Conservation (phyloP, 2,888 invertebrate species). For the Ophion slaviceki region DNA sequence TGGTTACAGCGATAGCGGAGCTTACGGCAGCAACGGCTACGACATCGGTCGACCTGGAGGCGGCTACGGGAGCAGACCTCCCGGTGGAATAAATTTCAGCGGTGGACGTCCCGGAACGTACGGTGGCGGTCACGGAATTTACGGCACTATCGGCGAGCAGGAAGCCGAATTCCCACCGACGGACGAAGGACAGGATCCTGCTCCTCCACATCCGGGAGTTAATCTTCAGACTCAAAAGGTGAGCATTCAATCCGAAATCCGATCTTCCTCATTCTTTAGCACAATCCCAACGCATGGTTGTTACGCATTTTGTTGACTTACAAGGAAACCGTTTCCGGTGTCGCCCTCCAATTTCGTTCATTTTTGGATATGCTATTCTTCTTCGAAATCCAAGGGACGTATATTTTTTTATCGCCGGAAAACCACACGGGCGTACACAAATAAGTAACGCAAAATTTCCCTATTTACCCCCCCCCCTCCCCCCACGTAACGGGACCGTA, state of each 20-base stretch:
- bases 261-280: neutral
- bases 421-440: no score
- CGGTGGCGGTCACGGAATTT: conserved; percentile 65
- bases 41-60: conserved; percentile 66
- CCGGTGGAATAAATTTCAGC: conserved; percentile 32
- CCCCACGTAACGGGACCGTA: no score
- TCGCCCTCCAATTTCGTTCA: no score
- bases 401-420: no score
- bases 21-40: conserved; percentile 66
- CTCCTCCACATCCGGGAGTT: conserved; percentile 53
- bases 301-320: no score
- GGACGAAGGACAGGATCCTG: conserved; percentile 20
- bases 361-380: no score
- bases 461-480: no score
- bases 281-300: neutral
- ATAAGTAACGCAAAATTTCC: no score
- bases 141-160: conserved; percentile 69
- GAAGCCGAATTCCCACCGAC: conserved; percentile 69
- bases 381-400: no score
- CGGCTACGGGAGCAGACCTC: conserved; percentile 55
- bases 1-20: conserved; percentile 69
- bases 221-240: conserved; percentile 79
- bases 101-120: conserved; percentile 56
- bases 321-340: no score
- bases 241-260: neutral